Percentiles rank a stretch among this genome's conserved stretches.
These are phyloP conservation scores for Mormyrops attenuatus DNA, from an alignment of 2,797 vertebrate species.

Conservation along the genomic window DNA sequence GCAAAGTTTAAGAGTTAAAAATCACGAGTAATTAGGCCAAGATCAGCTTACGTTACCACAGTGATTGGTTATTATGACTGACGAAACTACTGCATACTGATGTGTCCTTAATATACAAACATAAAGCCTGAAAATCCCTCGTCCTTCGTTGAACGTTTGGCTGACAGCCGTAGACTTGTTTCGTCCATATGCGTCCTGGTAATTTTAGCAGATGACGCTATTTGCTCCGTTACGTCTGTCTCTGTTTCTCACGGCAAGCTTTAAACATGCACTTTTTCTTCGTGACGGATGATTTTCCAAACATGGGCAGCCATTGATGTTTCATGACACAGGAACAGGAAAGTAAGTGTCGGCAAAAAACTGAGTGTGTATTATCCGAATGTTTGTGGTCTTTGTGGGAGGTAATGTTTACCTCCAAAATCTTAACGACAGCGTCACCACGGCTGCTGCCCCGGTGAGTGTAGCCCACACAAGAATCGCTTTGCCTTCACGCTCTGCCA, in stretches of 20 bases:
- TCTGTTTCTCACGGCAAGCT: not conserved
- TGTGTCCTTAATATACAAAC: not conserved
- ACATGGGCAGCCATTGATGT: not conserved
- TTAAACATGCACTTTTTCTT: not conserved
- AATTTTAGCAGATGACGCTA: not conserved
- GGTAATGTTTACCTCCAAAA: not conserved
- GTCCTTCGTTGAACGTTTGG: not conserved
- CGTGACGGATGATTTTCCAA: not conserved
- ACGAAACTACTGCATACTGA: not conserved
- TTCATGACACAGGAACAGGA: not conserved
- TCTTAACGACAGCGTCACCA: not conserved
- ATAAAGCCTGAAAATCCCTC: not conserved
- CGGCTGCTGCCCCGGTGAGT: not conserved
- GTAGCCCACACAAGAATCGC: not conserved
- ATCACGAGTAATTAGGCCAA: not conserved
- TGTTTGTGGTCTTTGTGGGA: not conserved
- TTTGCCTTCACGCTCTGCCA: not conserved
- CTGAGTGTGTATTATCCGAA: not conserved
- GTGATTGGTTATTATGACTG: not conserved
- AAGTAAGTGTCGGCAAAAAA: not conserved
- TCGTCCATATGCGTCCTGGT: not conserved
- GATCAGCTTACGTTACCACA: not conserved
- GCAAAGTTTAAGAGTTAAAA: not conserved
- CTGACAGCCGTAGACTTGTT: not conserved
- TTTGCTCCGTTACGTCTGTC: not conserved